Base-by-base conservation (phyloP, 2,113 vertebrate genomes). In the Mirounga angustirostris region DNA sequence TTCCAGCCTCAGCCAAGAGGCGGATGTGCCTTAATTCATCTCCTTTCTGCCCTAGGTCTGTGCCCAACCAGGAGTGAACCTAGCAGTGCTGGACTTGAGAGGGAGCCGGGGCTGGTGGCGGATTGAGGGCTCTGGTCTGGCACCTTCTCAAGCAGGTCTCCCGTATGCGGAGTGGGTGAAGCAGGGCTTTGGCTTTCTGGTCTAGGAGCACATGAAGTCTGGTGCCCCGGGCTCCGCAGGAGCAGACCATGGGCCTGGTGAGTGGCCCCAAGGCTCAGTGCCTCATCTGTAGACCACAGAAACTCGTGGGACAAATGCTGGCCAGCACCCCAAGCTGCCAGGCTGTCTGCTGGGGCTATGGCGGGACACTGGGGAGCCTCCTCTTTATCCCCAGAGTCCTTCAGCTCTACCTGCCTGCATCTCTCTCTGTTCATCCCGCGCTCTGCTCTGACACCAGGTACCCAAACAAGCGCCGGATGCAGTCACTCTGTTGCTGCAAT, bases 21-120 rank as follows among this genome's bases (percentile, higher is more conserved):
- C 97, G 92, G 97, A 98, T 89, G 79, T 97, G 50, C 0, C 0
- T 96, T 98, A 97, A 95, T 97, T 96, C 97, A 93, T 98, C 95
- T 61, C 88, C 61, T 86, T 54, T 33, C 83, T 59, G 59, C 65
- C 94, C 97, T 86, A 92, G 97, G 92, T 95, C 95, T 89, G 78
- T 76, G 93, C 96, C 97, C 69, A 65, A 65, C 30, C n/a, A 69
- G 88, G 54, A 58, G 74, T 18, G 59, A 79, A 69, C 52, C 52
- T 84, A 19, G 0, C 83, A 19, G 81, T n/a, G 97, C 96, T 98
- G 96, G 65, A 95, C 73, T 79, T 96, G 93, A 95, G 89, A 98
- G 11, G 16, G 93, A 96, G 82, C 88, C 63, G 93, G 76, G 91
- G 93, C 97, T 97, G 96, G 81, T 83, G 2, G 69, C 33, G 1